Percentiles rank a stretch among this genome's conserved stretches.
These are phyloP conservation scores for Pangasianodon hypophthalmus DNA, from an alignment of 2,113 vertebrate genomes.

Conservation along the genomic window DNA sequence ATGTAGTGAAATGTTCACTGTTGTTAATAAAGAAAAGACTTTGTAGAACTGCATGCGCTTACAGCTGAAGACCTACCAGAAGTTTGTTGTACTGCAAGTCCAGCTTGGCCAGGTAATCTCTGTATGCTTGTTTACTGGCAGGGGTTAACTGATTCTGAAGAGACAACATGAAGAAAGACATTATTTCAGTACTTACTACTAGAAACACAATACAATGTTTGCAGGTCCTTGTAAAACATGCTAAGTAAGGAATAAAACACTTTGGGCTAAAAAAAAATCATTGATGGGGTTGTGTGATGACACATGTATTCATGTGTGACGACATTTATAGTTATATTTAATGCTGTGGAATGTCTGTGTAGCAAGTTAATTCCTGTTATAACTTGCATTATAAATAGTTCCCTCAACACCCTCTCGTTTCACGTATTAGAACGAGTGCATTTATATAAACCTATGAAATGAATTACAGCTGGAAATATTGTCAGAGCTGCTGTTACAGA, in stretches of 20 bases:
- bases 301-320: not conserved
- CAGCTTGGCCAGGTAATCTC: constrained; percentile 85
- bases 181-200: not conserved
- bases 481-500: not conserved
- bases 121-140: constrained; percentile 76
- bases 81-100: constrained; percentile 88
- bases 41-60: not conserved
- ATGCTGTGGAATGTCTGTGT: not conserved
- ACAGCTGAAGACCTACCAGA: constrained; percentile 75
- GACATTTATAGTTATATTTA: not conserved
- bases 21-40: not conserved
- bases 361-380: not conserved
- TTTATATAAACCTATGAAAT: not conserved
- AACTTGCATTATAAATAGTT: too few species aligned
- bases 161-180: constrained; percentile 1
- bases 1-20: not conserved
- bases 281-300: not conserved
- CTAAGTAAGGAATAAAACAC: not conserved
- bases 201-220: not conserved
- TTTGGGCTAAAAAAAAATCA: not conserved
- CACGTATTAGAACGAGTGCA: not conserved
- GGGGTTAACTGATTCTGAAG: constrained; percentile 83
- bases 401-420: too few species aligned
- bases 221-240: not conserved
- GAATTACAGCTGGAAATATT: not conserved